Evolutionary conservation across 1,140 invertebrate genomes (phyloP).

Genomic region (Pseudomyrmex sp.): DNA sequence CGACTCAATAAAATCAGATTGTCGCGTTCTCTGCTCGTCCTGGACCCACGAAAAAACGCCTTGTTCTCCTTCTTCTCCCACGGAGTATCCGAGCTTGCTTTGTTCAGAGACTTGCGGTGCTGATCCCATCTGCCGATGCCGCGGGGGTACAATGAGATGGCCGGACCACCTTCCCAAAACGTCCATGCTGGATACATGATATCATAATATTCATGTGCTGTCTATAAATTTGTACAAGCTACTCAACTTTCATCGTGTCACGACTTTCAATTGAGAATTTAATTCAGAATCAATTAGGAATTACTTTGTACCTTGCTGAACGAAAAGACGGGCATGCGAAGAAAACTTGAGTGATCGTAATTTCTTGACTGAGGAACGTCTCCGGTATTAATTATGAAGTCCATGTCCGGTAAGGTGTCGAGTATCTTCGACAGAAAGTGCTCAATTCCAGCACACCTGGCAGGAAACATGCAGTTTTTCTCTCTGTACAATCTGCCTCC

Average conservation of each 20-base stretch:
- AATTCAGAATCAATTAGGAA: not conserved
- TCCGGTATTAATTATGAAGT: constrained; percentile 95
- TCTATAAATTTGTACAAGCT: constrained; percentile 84
- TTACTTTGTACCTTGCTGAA: constrained; percentile 93
- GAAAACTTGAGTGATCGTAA: too few species aligned
- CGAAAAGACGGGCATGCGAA: constrained; percentile 92
- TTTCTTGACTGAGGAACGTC: constrained; percentile 95
- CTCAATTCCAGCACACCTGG: constrained; percentile 96
- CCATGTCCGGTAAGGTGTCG: constrained; percentile 91
- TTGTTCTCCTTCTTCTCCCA: constrained; percentile 92
- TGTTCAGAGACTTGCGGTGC: constrained; percentile 90
- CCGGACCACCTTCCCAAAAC: constrained; percentile 99
- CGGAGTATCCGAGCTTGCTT: constrained; percentile 87
- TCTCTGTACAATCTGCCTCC: constrained; percentile 93
- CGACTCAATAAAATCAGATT: constrained; percentile 94
- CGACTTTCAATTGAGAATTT: constrained; percentile 6
- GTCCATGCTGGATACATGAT: constrained; percentile 99
- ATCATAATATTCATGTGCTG: constrained; percentile 91
- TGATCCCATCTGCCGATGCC: constrained; percentile 97
- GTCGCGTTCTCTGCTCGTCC: constrained; percentile 96
- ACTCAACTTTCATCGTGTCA: constrained; percentile 26
- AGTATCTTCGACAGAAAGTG: constrained; percentile 91
- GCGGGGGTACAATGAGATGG: constrained; percentile 95
- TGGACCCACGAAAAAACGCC: constrained; percentile 97
- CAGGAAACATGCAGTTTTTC: constrained; percentile 95